Percentiles rank a stretch among this genome's conserved stretches.
Conservation (phyloP, 2,888 invertebrate genomes). For the Stratiomys singularior region DNA sequence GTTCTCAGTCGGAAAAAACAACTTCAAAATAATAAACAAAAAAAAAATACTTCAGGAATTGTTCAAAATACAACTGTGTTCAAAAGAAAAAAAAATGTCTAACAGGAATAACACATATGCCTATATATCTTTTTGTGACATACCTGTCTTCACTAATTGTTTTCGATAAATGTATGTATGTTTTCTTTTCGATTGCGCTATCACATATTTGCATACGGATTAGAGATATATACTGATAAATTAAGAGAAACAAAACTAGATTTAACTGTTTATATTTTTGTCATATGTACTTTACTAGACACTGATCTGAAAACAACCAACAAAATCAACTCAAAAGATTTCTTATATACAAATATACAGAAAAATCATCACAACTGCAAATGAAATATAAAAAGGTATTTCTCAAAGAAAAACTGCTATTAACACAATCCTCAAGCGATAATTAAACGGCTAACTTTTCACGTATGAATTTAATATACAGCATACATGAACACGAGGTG, state of each 20-base stretch:
- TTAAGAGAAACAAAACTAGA: neutral
- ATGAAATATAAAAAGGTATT: no score
- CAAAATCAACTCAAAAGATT: neutral
- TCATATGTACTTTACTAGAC: neutral
- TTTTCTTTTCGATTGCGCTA: neutral
- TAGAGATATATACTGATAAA: neutral
- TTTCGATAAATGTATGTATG: neutral
- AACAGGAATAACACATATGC: neutral
- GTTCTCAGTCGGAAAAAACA: neutral
- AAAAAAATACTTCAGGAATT: conserved; percentile 29
- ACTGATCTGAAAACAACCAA: neutral
- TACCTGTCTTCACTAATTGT: neutral
- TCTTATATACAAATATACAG: neutral
- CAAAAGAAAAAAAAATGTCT: neutral
- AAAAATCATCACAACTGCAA: neutral
- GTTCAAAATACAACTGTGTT: conserved; percentile 33
- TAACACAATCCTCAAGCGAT: no score
- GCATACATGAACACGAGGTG: neutral
- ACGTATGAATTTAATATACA: neutral
- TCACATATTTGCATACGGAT: neutral
- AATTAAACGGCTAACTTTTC: no score
- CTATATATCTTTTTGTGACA: conserved; percentile 5
- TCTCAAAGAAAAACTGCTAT: no score
- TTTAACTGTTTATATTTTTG: conserved; percentile 21
- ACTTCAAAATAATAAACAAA: neutral